A percentile compares a stretch with the other conserved stretches of the same genome.
Conservation (phyloP, 2,888 invertebrate species). For the Dolichopus griseipennis region DNA sequence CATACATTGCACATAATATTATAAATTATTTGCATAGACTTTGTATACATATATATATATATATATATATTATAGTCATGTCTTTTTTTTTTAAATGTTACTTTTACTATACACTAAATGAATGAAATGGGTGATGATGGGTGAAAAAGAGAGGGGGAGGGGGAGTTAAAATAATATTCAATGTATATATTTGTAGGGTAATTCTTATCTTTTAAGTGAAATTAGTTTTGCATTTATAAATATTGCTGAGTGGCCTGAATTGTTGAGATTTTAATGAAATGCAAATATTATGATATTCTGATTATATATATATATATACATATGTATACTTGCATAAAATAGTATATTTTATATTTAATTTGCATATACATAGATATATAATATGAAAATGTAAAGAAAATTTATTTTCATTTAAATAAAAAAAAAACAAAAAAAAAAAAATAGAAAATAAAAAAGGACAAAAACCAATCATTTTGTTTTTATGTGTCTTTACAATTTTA, state of each 20-base stretch:
- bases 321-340: neutral
- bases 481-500: neutral
- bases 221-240: constrained; percentile 6
- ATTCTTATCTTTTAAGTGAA: constrained; percentile 4
- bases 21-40: neutral
- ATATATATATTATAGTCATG: neutral
- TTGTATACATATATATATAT: neutral
- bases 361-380: no score
- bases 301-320: neutral
- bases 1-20: no score
- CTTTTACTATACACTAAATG: neutral
- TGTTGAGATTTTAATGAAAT: neutral
- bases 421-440: neutral
- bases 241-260: constrained; percentile 6
- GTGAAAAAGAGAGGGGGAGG: no score
- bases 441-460: neutral
- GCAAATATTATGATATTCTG: neutral
- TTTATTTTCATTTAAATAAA: constrained; percentile 1
- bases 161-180: no score
- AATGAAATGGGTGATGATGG: no score
- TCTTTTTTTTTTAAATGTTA: neutral
- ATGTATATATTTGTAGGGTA: neutral
- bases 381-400: neutral
- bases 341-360: neutral
- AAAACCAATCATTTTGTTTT: neutral